Conservation (phyloP, 2,797 vertebrate genomes). For the Cuniculus paca region DNA sequence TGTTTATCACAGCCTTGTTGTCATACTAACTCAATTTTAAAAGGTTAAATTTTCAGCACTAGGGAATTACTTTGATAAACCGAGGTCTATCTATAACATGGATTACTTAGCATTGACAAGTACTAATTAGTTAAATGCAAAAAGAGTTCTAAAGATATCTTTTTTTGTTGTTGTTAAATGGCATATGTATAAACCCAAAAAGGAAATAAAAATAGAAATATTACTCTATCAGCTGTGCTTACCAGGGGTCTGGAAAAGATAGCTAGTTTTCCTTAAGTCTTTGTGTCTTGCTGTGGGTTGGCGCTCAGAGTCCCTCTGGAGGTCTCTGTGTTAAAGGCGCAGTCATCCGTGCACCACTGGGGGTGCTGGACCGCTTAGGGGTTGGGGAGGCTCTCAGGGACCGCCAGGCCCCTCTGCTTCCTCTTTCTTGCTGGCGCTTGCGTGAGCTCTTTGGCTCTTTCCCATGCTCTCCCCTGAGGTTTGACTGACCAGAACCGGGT, state of each 20-base stretch:
- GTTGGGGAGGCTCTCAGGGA: background rate
- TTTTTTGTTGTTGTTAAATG: background rate
- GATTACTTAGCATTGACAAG: background rate
- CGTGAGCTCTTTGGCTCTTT: background rate
- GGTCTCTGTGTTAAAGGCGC: background rate
- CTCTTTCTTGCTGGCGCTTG: background rate
- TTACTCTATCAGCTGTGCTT: background rate
- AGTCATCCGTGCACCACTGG: rapidly evolving
- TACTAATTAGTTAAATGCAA: background rate
- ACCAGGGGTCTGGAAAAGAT: background rate
- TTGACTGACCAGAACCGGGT: background rate
- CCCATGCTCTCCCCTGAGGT: rapidly evolving
- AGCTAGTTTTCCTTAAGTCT: background rate
- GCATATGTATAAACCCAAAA: background rate
- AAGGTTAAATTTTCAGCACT: background rate
- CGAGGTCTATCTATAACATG: background rate
- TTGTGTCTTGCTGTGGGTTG: background rate
- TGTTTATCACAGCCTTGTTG: background rate
- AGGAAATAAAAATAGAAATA: background rate
- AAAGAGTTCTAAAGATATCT: background rate
- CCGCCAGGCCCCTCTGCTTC: background rate
- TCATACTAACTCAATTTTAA: background rate
- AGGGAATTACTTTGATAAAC: background rate
- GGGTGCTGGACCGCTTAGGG: too few species aligned
- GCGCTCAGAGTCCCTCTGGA: too few species aligned